A percentile compares a stretch with the other conserved stretches of the same genome.
Evolutionary conservation across 1,140 invertebrate genomes (phyloP).

Genomic region (Panonychus citri): DNA sequence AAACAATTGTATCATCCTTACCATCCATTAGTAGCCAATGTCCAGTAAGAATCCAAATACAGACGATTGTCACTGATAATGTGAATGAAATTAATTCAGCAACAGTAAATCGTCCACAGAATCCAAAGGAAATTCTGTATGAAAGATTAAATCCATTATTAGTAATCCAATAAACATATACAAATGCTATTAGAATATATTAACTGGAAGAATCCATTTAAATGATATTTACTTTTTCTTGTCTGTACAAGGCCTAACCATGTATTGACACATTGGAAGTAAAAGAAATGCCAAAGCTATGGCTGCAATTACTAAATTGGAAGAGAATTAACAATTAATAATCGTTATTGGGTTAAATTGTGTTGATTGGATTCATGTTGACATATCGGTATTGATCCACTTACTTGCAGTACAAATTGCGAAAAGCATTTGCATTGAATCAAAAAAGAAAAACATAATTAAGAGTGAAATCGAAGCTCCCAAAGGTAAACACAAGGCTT

Average conservation of each 20-base stretch:
- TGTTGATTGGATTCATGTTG: no score
- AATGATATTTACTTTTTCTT: conserved; percentile 23
- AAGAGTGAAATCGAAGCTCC: conserved; percentile 84
- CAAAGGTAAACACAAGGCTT: conserved; percentile 81
- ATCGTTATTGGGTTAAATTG: not conserved
- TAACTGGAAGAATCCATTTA: not conserved
- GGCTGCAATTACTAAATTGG: conserved; percentile 62
- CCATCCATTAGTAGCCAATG: conserved; percentile 96
- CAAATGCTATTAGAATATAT: not conserved
- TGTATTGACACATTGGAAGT: conserved; percentile 88
- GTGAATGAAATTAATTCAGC: conserved; percentile 81
- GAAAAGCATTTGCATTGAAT: conserved; percentile 90
- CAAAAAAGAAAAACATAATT: conserved; percentile 96
- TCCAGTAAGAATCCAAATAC: conserved; percentile 85
- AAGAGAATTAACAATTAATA: conserved; percentile 18
- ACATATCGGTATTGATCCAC: conserved; percentile 15
- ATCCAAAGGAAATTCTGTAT: conserved; percentile 60
- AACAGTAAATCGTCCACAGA: conserved; percentile 68
- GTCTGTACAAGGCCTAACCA: conserved; percentile 63
- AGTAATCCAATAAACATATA: conserved; percentile 2
- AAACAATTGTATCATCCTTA: conserved; percentile 19
- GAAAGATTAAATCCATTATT: conserved; percentile 4
- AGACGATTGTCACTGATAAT: conserved; percentile 72
- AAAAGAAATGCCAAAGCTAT: conserved; percentile 83
- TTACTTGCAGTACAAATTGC: conserved; percentile 90